These are phyloP conservation scores for Syncerus caffer DNA, from an alignment of 2,797 vertebrate genomes.

Conservation along the genomic window DNA sequence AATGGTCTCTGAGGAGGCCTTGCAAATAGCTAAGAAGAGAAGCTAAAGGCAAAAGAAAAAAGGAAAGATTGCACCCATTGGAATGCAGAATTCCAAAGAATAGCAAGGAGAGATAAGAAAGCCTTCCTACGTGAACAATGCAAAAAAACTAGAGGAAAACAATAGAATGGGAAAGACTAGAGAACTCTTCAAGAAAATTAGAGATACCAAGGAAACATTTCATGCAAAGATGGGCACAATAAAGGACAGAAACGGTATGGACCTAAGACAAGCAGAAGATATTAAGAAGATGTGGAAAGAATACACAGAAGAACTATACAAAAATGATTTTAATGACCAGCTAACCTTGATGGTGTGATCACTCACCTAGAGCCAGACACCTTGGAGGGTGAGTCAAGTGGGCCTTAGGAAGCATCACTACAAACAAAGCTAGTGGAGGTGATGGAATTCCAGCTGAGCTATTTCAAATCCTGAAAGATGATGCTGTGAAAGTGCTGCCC, in stretches of 20 bases:
- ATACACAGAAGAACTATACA: neutral
- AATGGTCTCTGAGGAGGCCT: neutral
- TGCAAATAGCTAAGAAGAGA: neutral
- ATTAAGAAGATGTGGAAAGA: neutral
- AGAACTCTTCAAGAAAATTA: neutral
- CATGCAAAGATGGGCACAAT: neutral
- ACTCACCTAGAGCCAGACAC: neutral
- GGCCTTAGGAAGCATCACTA: neutral
- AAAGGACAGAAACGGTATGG: neutral
- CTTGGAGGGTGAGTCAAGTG: neutral
- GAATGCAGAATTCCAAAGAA: neutral
- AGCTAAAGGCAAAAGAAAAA: neutral
- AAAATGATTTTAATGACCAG: neutral
- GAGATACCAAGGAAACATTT: rapidly evolving
- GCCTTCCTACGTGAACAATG: neutral
- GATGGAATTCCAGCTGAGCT: neutral
- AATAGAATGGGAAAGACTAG: neutral
- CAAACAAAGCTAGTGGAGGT: neutral
- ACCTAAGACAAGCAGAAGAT: neutral
- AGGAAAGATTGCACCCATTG: neutral
- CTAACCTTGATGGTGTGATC: neutral
- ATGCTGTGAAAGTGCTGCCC: neutral
- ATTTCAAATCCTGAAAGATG: neutral
- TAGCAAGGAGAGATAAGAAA: neutral
- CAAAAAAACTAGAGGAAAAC: neutral